Conservation (phyloP, 2,797 vertebrate genomes). For the Crax fasciolata region DNA sequence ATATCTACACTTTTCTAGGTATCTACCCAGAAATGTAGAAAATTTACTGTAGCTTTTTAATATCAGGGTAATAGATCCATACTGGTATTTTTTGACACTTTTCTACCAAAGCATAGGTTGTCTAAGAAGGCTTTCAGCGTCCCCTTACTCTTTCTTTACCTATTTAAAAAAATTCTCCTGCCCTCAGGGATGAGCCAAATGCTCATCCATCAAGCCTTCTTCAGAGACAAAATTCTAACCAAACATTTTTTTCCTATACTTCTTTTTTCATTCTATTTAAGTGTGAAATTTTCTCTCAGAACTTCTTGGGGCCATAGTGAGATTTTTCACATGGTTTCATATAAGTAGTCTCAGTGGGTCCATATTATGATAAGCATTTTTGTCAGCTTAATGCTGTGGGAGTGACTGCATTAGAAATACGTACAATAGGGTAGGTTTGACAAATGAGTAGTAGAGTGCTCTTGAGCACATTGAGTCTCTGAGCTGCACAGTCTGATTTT, state of each 20-base stretch:
- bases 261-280: neutral
- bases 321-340: neutral
- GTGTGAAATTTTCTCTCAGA: neutral
- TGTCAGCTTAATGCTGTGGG: slow-evolving; percentile 14
- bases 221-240: neutral
- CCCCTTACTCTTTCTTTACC: neutral
- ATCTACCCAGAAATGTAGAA: neutral
- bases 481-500: slow-evolving; percentile 3
- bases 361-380: rapidly evolving
- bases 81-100: neutral
- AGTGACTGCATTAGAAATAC: slow-evolving; percentile 46
- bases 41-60: neutral
- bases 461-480: slow-evolving; percentile 20
- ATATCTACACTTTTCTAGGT: neutral
- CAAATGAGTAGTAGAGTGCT: slow-evolving; percentile 23
- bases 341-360: neutral
- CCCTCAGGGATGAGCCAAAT: neutral
- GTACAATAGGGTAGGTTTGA: slow-evolving; percentile 26
- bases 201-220: neutral
- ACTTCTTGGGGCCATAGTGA: neutral
- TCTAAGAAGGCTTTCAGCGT: neutral
- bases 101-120: neutral
- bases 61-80: neutral
- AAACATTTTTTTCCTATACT: neutral
- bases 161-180: neutral